These are phyloP conservation scores for Cryptomyrus ogoouensis DNA, from an alignment of 2,113 vertebrate species.

Conservation along the genomic window DNA sequence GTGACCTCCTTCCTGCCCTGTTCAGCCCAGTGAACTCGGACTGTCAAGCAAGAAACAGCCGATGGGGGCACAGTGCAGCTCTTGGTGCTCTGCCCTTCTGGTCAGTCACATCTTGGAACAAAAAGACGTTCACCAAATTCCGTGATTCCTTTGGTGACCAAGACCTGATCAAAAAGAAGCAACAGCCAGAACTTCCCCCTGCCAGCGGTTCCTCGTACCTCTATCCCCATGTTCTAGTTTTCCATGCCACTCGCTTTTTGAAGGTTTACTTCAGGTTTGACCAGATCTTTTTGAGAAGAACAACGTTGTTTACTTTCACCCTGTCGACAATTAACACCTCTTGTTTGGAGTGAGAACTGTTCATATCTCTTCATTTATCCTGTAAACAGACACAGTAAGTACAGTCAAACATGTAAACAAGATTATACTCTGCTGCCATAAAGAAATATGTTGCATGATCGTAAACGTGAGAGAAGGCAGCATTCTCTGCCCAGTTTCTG, in stretches of 20 bases:
- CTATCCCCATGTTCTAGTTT: not conserved
- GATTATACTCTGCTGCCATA: not conserved
- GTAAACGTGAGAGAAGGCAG: not conserved
- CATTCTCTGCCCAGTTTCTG: not conserved
- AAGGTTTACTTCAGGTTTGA: not conserved
- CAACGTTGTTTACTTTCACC: not conserved
- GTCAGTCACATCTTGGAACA: not conserved
- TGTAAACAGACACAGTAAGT: not conserved
- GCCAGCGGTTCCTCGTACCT: not conserved
- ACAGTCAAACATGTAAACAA: not conserved
- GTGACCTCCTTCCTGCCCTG: not conserved
- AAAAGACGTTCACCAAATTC: not conserved
- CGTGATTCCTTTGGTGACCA: not conserved
- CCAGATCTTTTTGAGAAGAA: not conserved
- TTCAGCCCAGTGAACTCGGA: not conserved
- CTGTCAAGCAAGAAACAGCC: not conserved
- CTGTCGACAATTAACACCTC: not conserved
- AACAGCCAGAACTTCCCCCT: not conserved
- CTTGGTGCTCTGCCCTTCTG: not conserved
- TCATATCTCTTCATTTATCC: not conserved
- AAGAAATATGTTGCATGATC: not conserved
- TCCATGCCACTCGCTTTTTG: not conserved
- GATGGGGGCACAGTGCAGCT: not conserved
- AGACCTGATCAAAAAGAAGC: not conserved
- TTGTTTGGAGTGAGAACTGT: not conserved